Evolutionary conservation across 1,140 invertebrate genomes (phyloP).

Genomic region (Zaprionus davidi): DNA sequence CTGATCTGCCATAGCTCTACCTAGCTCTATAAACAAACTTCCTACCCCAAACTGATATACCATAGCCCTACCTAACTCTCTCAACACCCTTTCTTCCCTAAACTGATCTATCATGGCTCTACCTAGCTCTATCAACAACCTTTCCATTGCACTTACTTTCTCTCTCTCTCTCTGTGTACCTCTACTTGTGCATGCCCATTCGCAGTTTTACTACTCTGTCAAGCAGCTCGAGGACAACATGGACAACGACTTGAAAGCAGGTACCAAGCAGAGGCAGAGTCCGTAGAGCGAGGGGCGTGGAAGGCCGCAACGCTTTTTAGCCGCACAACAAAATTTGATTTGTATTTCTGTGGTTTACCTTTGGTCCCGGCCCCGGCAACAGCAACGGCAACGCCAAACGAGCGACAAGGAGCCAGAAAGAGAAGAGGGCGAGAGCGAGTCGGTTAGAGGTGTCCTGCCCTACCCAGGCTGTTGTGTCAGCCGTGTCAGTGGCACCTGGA

Average conservation of each 20-base stretch:
- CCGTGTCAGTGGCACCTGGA: conserved; percentile 79
- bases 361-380: conserved; percentile 65
- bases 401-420: conserved; percentile 17
- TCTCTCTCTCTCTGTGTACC: not conserved
- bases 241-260: conserved; percentile 14
- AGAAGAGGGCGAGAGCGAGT: not conserved
- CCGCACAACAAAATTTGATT: conserved; percentile 83
- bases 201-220: conserved; percentile 18
- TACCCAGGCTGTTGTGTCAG: conserved; percentile 34
- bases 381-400: conserved; percentile 14
- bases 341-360: conserved; percentile 83
- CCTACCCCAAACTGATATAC: not conserved
- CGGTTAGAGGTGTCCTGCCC: not conserved
- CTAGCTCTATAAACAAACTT: no score
- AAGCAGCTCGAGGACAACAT: conserved; percentile 19
- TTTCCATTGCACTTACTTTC: not conserved
- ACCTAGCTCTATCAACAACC: not conserved
- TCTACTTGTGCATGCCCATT: conserved; percentile 6
- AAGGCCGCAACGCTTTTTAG: conserved; percentile 69
- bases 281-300: not conserved
- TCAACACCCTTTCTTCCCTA: no score
- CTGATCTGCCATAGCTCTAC: not conserved
- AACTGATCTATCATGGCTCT: not conserved
- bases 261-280: not conserved
- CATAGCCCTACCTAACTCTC: not conserved